Evolutionary conservation across 1,140 invertebrate genomes (phyloP), one percentile per base, ranked within the genome.

Genomic region (Zeugodacus cucurbitae): DNA sequence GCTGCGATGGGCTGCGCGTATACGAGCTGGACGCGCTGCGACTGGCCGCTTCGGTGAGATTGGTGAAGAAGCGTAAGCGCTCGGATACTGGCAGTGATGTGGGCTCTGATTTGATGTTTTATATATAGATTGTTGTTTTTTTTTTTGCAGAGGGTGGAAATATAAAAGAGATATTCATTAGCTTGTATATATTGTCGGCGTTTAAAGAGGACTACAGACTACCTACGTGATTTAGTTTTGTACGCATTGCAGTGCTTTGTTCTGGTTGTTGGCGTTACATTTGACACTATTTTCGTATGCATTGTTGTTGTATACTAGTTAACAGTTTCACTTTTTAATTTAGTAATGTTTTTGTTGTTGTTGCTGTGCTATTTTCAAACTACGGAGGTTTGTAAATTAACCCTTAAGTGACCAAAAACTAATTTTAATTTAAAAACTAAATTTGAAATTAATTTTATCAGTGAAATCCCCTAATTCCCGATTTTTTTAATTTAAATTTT

Each of bases 61-160:
- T 93, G 89, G 89, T 92, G 88, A 93, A 93, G 89, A 93, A 93
- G 82, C 91, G 91, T 88, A 92, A 88, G 14, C 92, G 89, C 87
- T 93, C 92, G 82, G 92, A 91, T 82, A 93, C 89, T 78, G 92
- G 93, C 62, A 93, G 82, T 7, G 92, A 92, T 54, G 92, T 92
- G 26, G 92, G 92, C 85, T 93, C 92, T 93, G 37, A 29, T 44
- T 6, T 29, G 14, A 44, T 62, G 14, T 41, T 54, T 54, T 1
- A 17, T 54, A 17, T 20, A 4, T 20, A 5, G 2, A 54, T 54
- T 54, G 0, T 54, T 17, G 11, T 62, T 26, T 87, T 70, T 70
- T 70, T 64, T 41, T 58, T 70, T 64, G 44, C 20, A 1, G 54
- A 20, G 70, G 11, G 14, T 11, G 17, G 20, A 62, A 29, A 32